phyloP scores from a whole-genome alignment of 2,888 invertebrate species.

The Nycteola revayana region DNA sequence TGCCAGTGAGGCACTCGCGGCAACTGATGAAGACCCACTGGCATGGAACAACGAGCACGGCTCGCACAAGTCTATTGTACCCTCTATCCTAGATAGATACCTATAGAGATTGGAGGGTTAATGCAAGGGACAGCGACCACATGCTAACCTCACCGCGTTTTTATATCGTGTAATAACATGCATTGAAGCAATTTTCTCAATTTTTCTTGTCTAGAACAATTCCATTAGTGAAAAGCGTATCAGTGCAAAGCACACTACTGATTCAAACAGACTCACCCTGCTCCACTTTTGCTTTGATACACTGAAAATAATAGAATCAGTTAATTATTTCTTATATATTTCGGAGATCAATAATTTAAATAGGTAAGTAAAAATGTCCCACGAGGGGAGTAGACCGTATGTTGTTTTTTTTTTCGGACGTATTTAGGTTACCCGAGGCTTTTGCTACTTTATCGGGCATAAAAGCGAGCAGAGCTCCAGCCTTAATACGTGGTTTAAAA shows the following conservation, averaged over 20 bases:
- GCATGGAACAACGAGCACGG: constrained; percentile 75
- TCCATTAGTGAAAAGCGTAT: constrained; percentile 38
- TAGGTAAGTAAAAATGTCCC: constrained; percentile 27
- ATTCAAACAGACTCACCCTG: constrained; percentile 65
- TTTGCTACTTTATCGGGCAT: too few species aligned
- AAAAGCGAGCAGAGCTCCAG: too few species aligned
- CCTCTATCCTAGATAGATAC: constrained; percentile 37
- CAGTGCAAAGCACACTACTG: constrained; percentile 48
- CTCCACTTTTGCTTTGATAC: constrained; percentile 73
- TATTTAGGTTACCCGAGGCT: too few species aligned
- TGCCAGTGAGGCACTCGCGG: constrained; percentile 50
- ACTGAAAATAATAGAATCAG: constrained; percentile 69
- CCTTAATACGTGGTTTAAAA: too few species aligned
- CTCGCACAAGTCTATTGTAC: constrained; percentile 43
- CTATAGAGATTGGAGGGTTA: constrained; percentile 35
- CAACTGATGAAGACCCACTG: constrained; percentile 67
- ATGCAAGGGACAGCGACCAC: constrained; percentile 22
- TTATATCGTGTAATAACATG: constrained; percentile 26
- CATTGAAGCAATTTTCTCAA: constrained; percentile 21
- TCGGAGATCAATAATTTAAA: too few species aligned
- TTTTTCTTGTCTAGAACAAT: not conserved
- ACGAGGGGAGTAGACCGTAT: too few species aligned
- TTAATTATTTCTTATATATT: constrained; percentile 31
- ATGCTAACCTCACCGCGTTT: constrained; percentile 20
- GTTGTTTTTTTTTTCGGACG: too few species aligned